Evolutionary conservation across 1,140 invertebrate genomes (phyloP).

Genomic region (Vanessa atalanta): DNA sequence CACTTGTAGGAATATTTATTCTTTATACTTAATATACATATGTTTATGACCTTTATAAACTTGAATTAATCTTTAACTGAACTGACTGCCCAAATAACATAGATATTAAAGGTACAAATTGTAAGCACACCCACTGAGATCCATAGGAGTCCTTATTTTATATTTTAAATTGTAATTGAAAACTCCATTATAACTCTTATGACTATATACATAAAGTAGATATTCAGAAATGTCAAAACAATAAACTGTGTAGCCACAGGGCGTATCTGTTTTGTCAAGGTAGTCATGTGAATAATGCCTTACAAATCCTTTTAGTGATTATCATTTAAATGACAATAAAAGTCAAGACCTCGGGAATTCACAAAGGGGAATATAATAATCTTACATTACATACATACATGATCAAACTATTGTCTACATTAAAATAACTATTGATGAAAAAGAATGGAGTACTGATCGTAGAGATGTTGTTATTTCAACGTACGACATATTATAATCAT

Average conservation of each 20-base stretch:
- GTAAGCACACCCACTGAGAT: constrained; percentile 67
- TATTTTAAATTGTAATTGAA: constrained; percentile 41
- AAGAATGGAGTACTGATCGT: background rate
- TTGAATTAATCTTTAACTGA: constrained; percentile 29
- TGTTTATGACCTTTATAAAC: background rate
- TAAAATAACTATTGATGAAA: constrained; percentile 7
- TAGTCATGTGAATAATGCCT: constrained; percentile 75
- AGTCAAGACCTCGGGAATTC: constrained; percentile 60
- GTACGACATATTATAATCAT: no score
- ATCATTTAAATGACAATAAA: constrained; percentile 79
- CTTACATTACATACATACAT: constrained; percentile 29
- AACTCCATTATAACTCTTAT: constrained; percentile 42
- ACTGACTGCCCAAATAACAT: constrained; percentile 56
- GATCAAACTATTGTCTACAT: constrained; percentile 26
- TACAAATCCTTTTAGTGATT: constrained; percentile 77
- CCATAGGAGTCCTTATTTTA: constrained; percentile 65
- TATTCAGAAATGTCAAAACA: constrained; percentile 28
- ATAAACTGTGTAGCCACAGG: constrained; percentile 70
- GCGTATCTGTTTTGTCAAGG: constrained; percentile 76
- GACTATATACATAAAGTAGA: constrained; percentile 21
- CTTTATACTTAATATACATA: background rate
- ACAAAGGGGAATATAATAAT: constrained; percentile 50
- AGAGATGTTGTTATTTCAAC: no score
- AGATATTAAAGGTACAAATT: constrained; percentile 62
- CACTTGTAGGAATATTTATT: no score